Evolutionary conservation across 2,113 vertebrate species (phyloP).

Genomic region (Ornithorhynchus anatinus): DNA sequence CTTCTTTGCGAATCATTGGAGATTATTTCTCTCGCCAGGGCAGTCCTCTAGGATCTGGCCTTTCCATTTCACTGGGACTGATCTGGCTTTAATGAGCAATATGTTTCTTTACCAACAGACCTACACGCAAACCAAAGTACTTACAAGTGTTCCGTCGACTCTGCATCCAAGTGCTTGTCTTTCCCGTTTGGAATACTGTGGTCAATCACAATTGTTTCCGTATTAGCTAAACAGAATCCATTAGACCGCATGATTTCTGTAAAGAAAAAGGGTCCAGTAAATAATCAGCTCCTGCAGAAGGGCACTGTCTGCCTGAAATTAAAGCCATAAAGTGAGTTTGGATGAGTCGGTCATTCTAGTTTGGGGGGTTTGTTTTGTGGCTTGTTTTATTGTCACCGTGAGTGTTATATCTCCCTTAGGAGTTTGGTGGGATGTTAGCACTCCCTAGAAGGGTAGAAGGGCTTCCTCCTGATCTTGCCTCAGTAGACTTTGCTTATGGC

Average conservation of each 20-base stretch:
- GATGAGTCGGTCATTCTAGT: too few species aligned
- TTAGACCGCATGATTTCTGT: slow-evolving; percentile 98
- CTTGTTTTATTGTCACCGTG: neutral
- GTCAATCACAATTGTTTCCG: slow-evolving; percentile 95
- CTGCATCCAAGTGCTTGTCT: slow-evolving; percentile 84
- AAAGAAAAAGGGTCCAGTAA: slow-evolving; percentile 14
- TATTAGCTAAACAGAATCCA: slow-evolving; percentile 96
- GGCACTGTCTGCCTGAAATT: neutral
- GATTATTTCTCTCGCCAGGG: too few species aligned
- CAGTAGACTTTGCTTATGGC: too few species aligned
- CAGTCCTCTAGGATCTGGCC: too few species aligned
- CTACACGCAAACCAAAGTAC: slow-evolving; percentile 36
- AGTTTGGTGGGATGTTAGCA: neutral
- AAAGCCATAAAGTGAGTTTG: neutral
- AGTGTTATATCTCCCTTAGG: too few species aligned
- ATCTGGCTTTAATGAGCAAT: neutral
- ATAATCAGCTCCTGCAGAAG: neutral
- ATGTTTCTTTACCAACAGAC: neutral
- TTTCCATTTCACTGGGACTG: too few species aligned
- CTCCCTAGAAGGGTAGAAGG: too few species aligned
- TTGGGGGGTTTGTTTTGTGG: neutral
- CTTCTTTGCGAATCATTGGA: too few species aligned
- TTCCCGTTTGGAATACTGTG: slow-evolving; percentile 84
- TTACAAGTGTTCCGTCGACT: slow-evolving; percentile 85
- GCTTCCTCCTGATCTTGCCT: too few species aligned